Base-by-base conservation (phyloP, 2,888 invertebrate genomes). In the Caenorhabditis sp. region DNA sequence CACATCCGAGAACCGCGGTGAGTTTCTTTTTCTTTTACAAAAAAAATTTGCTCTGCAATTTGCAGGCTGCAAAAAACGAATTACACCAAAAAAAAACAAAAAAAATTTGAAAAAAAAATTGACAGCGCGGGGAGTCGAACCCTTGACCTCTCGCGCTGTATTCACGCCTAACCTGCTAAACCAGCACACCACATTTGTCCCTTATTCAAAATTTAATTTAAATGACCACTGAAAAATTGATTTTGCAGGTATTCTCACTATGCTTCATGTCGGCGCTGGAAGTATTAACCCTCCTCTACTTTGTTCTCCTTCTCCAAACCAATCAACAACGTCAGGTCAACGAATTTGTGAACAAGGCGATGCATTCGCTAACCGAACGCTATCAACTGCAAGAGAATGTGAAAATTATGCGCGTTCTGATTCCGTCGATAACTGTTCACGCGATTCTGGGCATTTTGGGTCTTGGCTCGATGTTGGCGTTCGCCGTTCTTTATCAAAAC, bases 301-400 rank as follows among this genome's bases (percentile, higher is more conserved):
- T 78, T 27, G 71, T 76, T 23, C 31, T 76, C 12, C 69, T 78
- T 14, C 70, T 76, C 5, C 78, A 78, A 55, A 68, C 70, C 6
- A 78, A 78, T 36, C 72, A 78, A 59, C 58, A 66, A 21, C 37
- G 76, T 36, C 76, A 80, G 63, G 73, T 80, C 8, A 74, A 71
- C 49, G 78, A 78, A 61, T 81, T 81, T 55, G 78, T 81, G 43
- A 81, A 81, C 68, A 78, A 78, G n/a, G 78, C 81, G 23, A 76
- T 77, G 74, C 81, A 81, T 49, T 71, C 81, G 1, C 43, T 81
- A 24, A 75, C 78, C 1, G 81, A 81, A 55, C 62, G 81, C 54
- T 81, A 81, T 66, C 81, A 81, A 53, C 66, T 81, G 5, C 75
- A 77, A 67, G 81, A 81, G 49, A 81, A 81, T 59, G 76, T 81